Conservation (phyloP, 2,888 invertebrate species). For the Serrognathus titanus region DNA sequence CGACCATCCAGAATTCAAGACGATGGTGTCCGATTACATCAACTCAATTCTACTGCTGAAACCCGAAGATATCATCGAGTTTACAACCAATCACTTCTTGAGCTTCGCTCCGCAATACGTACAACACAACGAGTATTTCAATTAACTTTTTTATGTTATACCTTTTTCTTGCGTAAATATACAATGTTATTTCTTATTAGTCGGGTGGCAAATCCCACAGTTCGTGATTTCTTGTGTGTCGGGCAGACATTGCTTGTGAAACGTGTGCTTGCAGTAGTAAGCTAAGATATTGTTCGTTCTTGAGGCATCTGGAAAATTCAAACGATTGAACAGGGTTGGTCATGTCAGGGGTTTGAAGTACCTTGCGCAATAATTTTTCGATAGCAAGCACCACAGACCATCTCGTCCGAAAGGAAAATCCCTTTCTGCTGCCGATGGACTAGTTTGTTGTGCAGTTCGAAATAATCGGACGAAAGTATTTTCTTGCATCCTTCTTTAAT, state of each 20-base stretch:
- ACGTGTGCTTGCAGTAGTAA: constrained; percentile 87
- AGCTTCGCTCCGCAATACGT: constrained; percentile 51
- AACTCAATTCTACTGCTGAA: constrained; percentile 57
- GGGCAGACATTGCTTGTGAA: constrained; percentile 81
- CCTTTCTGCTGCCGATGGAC: constrained; percentile 76
- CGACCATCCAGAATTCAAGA: constrained; percentile 57
- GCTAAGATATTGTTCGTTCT: constrained; percentile 70
- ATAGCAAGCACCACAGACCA: constrained; percentile 76
- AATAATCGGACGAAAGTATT: constrained; percentile 87
- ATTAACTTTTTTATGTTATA: constrained; percentile 22
- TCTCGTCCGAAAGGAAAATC: constrained; percentile 69
- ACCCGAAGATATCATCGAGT: constrained; percentile 55
- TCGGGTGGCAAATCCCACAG: constrained; percentile 45
- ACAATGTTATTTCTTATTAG: constrained; percentile 29
- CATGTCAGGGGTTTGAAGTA: constrained; percentile 31
- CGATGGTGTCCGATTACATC: constrained; percentile 59
- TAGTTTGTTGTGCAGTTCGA: constrained; percentile 78
- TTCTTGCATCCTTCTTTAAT: constrained; percentile 87
- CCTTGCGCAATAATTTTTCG: constrained; percentile 71
- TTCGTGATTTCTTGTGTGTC: constrained; percentile 38
- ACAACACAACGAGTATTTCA: constrained; percentile 53
- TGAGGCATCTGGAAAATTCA: constrained; percentile 28
- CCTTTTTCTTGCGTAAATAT: not conserved
- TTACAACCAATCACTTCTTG: constrained; percentile 57
- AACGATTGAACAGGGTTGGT: not conserved